Conservation (phyloP, 2,888 invertebrate genomes). For the Octodonta nipae region DNA sequence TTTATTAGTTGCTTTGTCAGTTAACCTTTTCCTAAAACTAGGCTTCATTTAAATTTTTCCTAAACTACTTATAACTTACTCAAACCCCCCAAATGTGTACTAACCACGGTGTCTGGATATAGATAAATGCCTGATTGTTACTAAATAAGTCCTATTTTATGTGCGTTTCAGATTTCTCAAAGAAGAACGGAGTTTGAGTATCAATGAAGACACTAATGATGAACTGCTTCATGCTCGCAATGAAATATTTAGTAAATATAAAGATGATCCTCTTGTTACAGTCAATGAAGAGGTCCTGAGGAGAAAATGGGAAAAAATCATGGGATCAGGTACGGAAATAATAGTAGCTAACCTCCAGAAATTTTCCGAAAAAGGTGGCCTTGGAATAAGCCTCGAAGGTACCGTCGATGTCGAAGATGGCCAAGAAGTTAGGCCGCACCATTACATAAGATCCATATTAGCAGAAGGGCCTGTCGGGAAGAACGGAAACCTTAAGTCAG, state of each 20-base stretch:
- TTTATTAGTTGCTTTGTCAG: slow-evolving; percentile 23
- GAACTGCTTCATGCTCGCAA: slow-evolving; percentile 29
- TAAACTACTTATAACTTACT: slow-evolving; percentile 15
- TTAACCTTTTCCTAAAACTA: slow-evolving; percentile 16
- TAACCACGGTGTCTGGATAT: slow-evolving; percentile 24
- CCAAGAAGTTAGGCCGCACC: slow-evolving; percentile 92
- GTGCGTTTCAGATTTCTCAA: slow-evolving; percentile 35
- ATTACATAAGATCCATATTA: slow-evolving; percentile 92
- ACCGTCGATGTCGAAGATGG: slow-evolving; percentile 97
- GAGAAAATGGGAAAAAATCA: slow-evolving; percentile 69
- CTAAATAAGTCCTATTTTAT: slow-evolving; percentile 26
- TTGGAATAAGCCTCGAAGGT: slow-evolving; percentile 94
- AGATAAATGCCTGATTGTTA: slow-evolving; percentile 13
- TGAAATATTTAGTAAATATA: slow-evolving; percentile 25
- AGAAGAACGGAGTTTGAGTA: slow-evolving; percentile 29
- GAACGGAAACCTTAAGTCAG: slow-evolving; percentile 76
- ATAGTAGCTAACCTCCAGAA: slow-evolving; percentile 71
- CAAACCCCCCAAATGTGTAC: slow-evolving; percentile 18
- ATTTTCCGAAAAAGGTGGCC: slow-evolving; percentile 79
- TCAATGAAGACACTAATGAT: slow-evolving; percentile 22
- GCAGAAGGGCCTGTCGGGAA: slow-evolving; percentile 96
- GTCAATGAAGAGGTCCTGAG: slow-evolving; percentile 61
- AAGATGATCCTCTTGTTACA: slow-evolving; percentile 15
- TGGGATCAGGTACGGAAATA: slow-evolving; percentile 65
- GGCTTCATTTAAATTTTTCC: slow-evolving; percentile 17